Evolutionary conservation across 2,113 vertebrate genomes (phyloP), one percentile per base, ranked within the genome.

Genomic region (Centropristis striata): DNA sequence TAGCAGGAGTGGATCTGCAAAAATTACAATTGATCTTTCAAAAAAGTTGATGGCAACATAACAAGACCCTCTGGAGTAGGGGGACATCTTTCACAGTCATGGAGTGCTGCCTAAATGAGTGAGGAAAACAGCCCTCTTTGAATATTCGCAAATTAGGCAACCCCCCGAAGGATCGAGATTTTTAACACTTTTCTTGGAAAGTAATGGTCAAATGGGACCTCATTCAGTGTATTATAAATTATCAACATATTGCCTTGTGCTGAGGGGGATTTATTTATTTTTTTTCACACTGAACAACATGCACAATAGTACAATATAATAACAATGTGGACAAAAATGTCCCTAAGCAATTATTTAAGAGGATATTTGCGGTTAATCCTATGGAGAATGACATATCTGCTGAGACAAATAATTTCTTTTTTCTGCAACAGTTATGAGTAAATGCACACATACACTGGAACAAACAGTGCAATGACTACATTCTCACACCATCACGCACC

Each of bases 31-130:
- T 57, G 54, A 80, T 77, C 14, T 66, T 53, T 71, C 8, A 41
- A 65, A 76, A n/a, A 70, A 49, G 61, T 32, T 81, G 65, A 68
- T 67, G 23, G 64, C 23, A 68, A 59, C 21, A 57, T 54, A 83
- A 76, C 46, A 63, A 58, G 39, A 55, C 60, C 70, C 23, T 9
- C 14, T 50, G 44, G 71, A 78, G n/a, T 12, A 36, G 13, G 41
- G 15, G 41, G 54, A 21, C 32, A 37, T 71, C 21, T 61, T 55
- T 69, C 36, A 58, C 27, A 63, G 20, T 69, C 20, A 41, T 46
- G 46, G 39, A n/a, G 37, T 13, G 27, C 70, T 58, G 41, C 16
- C 20, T 28, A 21, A 49, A 18, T 36, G 64, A 69, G 13, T 41
- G 63, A 65, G 23, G 25, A 61, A 64, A 28, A 39, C 28, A 39